phyloP scores from a whole-genome alignment of 2,888 invertebrate genomes.

The Alcis repandata region DNA sequence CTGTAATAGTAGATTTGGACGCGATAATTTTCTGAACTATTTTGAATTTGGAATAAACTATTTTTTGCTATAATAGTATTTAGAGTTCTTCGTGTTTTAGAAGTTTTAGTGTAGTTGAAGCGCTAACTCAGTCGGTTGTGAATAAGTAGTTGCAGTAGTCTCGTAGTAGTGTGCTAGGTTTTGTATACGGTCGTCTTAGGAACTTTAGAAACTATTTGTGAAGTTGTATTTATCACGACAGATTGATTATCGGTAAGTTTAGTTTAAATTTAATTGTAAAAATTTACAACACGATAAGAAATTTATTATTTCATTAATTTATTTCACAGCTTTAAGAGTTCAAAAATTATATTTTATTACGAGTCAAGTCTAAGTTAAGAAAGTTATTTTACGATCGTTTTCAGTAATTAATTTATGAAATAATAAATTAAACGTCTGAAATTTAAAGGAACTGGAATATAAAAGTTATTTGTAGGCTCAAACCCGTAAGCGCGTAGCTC shows the following conservation, averaged over 20 bases:
- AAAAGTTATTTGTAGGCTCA: background rate
- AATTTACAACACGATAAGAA: background rate
- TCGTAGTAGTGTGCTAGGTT: slow-evolving; percentile 54
- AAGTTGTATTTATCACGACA: slow-evolving; percentile 8
- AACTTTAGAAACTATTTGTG: slow-evolving; percentile 34
- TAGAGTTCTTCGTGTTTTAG: slow-evolving; percentile 45
- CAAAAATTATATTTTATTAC: slow-evolving; percentile 30
- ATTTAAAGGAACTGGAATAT: background rate
- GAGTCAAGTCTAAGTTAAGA: background rate
- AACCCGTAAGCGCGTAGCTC: background rate
- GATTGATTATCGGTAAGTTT: slow-evolving; percentile 40
- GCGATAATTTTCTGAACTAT: slow-evolving; percentile 10
- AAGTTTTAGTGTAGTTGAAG: slow-evolving; percentile 50
- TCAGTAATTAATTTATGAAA: background rate
- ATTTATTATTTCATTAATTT: background rate
- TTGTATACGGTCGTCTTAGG: slow-evolving; percentile 51
- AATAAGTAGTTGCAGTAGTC: slow-evolving; percentile 56
- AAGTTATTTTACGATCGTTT: background rate
- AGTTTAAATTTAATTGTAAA: background rate
- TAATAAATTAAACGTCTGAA: background rate
- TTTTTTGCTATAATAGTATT: slow-evolving; percentile 25
- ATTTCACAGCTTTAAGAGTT: slow-evolving; percentile 27
- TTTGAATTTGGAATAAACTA: slow-evolving; percentile 25
- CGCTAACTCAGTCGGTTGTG: slow-evolving; percentile 69
- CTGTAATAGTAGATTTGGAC: slow-evolving; percentile 8